These are phyloP conservation scores for Microchirus variegatus DNA, from an alignment of 2,797 vertebrate genomes.

Conservation along the genomic window DNA sequence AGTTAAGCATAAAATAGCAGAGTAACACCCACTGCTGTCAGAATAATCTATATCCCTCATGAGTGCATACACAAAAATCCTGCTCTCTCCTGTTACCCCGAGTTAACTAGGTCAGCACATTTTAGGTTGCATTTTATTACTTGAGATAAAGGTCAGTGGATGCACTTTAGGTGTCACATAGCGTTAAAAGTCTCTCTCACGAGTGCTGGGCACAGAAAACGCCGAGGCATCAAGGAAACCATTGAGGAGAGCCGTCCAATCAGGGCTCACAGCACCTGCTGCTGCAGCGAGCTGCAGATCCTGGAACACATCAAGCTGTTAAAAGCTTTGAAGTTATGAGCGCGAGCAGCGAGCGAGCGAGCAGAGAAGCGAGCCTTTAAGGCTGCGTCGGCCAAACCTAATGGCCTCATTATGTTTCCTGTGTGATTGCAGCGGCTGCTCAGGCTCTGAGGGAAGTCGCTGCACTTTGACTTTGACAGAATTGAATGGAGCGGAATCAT, in stretches of 20 bases:
- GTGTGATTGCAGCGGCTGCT: conserved; percentile 49
- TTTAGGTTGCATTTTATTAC: conserved; percentile 42
- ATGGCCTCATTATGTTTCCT: conserved; percentile 69
- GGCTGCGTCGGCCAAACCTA: conserved; percentile 48
- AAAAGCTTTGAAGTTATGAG: conserved; percentile 56
- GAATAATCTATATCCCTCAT: background rate
- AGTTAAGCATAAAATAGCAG: background rate
- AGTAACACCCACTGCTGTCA: background rate
- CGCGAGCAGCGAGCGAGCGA: conserved; percentile 13
- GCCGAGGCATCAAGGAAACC: conserved; percentile 43
- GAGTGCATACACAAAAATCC: background rate
- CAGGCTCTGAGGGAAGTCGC: conserved; percentile 42
- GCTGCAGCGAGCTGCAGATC: conserved; percentile 22
- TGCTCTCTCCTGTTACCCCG: background rate
- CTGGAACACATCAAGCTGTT: conserved; percentile 36
- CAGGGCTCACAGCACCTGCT: conserved; percentile 54
- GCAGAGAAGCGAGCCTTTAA: conserved; percentile 44
- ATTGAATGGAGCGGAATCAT: conserved; percentile 62
- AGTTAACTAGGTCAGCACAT: conserved; percentile 51
- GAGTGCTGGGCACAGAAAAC: conserved; percentile 14
- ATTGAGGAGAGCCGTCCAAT: conserved; percentile 60
- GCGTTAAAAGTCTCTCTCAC: conserved; percentile 40
- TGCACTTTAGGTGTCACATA: conserved; percentile 52
- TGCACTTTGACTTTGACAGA: conserved; percentile 52
- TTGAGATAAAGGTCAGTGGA: conserved; percentile 54